Evolutionary conservation across 2,113 vertebrate species (phyloP).

Genomic region (Bos taurus): DNA sequence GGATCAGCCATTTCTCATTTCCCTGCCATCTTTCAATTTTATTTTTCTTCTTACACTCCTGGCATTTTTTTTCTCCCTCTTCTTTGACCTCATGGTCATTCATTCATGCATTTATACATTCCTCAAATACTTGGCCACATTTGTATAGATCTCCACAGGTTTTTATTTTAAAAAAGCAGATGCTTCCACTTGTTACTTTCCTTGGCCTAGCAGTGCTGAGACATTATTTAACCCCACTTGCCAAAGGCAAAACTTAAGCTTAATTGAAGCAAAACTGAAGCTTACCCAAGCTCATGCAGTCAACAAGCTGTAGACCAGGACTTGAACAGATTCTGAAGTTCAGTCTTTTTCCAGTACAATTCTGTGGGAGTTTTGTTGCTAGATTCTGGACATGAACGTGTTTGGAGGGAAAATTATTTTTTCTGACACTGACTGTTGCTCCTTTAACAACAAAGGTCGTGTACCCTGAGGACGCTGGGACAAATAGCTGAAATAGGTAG

Average conservation of each 20-base stretch:
- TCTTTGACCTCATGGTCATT: not conserved
- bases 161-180: not conserved
- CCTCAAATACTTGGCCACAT: not conserved
- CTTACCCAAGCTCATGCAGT: not conserved
- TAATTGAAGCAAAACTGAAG: not conserved
- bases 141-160: not conserved
- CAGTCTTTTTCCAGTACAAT: not conserved
- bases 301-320: not conserved
- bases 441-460: not conserved
- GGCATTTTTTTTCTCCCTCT: not conserved
- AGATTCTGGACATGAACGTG: not conserved
- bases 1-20: not conserved
- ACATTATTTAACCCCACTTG: not conserved
- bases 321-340: not conserved
- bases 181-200: not conserved
- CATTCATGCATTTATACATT: not conserved
- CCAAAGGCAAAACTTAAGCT: not conserved
- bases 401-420: not conserved
- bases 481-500: not conserved
- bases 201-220: not conserved
- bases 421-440: not conserved
- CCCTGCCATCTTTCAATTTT: not conserved
- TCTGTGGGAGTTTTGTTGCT: not conserved
- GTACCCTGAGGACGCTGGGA: not conserved
- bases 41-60: not conserved